These are phyloP conservation scores for Oryzias curvinotus DNA, from an alignment of 2,113 vertebrate species.

Conservation along the genomic window DNA sequence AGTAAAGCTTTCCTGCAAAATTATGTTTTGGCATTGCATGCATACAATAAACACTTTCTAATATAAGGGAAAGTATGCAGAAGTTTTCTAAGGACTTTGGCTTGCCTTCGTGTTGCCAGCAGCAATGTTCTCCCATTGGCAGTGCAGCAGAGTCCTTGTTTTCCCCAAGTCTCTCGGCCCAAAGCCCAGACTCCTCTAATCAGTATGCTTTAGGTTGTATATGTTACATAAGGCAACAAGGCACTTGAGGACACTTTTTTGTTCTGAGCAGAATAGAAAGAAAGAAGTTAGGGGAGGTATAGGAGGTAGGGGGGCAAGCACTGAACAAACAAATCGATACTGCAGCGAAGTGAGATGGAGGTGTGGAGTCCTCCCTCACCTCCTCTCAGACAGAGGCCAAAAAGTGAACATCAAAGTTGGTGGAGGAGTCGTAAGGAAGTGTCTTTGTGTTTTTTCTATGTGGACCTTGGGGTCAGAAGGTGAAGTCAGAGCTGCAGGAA, in stretches of 20 bases:
- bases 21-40: background rate
- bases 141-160: slow-evolving; percentile 55
- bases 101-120: slow-evolving; percentile 8
- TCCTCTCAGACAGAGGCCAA: slow-evolving; percentile 27
- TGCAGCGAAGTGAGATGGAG: slow-evolving; percentile 60
- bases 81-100: slow-evolving; percentile 11
- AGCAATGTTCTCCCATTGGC: slow-evolving; percentile 45
- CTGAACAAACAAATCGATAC: slow-evolving; percentile 78
- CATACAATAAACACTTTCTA: background rate
- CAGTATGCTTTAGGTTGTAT: slow-evolving; percentile 76
- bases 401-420: slow-evolving; percentile 37
- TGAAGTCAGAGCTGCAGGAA: slow-evolving; percentile 2
- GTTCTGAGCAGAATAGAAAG: slow-evolving; percentile 60
- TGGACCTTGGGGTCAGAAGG: background rate
- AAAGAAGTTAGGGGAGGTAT: slow-evolving; percentile 37
- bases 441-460: slow-evolving; percentile 13
- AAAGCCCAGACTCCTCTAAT: slow-evolving; percentile 76
- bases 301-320: slow-evolving; percentile 23
- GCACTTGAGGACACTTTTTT: slow-evolving; percentile 78
- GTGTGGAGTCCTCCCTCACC: slow-evolving; percentile 47
- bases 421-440: slow-evolving; percentile 21
- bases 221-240: slow-evolving; percentile 78
- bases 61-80: slow-evolving; percentile 4
- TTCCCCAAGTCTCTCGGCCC: slow-evolving; percentile 58
- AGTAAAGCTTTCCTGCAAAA: background rate